Evolutionary conservation across 1,140 invertebrate genomes (phyloP).

Genomic region (Trinorchestia longiramus): DNA sequence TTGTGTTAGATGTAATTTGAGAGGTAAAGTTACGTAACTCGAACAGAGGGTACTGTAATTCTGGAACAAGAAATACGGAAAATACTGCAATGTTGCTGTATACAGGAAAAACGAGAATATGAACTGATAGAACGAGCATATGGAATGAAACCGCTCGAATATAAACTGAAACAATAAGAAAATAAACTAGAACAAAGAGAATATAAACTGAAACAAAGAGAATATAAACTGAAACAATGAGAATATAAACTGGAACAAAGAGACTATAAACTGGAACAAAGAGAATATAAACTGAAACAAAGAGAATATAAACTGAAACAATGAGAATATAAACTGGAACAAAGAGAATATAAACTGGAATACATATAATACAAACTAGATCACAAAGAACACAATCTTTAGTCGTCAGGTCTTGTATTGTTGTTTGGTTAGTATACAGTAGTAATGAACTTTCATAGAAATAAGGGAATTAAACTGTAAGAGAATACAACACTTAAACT

Average conservation of each 20-base stretch:
- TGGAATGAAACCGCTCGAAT: too few relatives aligned
- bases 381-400: background rate
- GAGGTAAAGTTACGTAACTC: background rate
- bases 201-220: background rate
- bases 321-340: background rate
- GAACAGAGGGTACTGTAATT: background rate
- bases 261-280: background rate
- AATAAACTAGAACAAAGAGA: background rate
- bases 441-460: too few relatives aligned
- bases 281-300: background rate
- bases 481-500: background rate
- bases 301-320: background rate
- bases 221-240: too few relatives aligned
- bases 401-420: background rate
- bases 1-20: too few relatives aligned
- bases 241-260: background rate
- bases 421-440: background rate
- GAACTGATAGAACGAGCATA: too few relatives aligned
- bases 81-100: too few relatives aligned
- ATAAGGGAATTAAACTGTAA: background rate
- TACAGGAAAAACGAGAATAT: too few relatives aligned
- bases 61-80: too few relatives aligned
- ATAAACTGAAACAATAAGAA: too few relatives aligned
- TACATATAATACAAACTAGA: background rate
- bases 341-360: background rate